Evolutionary conservation across 92 coral and sea anemone species (phyloP).

Genomic region (Parazoanthus atlanticus): DNA sequence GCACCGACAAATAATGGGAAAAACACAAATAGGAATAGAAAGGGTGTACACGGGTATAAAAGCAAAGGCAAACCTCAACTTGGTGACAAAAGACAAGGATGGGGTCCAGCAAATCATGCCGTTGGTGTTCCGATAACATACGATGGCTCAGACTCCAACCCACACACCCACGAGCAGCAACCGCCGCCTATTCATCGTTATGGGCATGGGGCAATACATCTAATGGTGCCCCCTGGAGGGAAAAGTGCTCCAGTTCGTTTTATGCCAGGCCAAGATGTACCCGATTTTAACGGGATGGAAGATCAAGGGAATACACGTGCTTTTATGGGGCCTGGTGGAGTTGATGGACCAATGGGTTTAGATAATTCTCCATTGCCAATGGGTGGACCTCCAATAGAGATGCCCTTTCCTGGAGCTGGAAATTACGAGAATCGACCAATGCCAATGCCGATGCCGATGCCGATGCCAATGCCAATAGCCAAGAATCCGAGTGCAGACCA

Average conservation of each 20-base stretch:
- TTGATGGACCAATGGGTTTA: constrained; percentile 22
- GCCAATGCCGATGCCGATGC: constrained; percentile 16
- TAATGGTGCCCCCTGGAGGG: constrained; percentile 40
- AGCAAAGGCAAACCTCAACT: constrained; percentile 32
- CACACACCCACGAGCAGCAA: constrained; percentile 15
- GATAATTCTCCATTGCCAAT: constrained; percentile 20
- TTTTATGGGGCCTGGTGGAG: constrained; percentile 8
- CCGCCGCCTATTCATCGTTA: constrained; percentile 38
- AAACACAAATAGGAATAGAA: background rate
- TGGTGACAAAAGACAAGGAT: constrained; percentile 55
- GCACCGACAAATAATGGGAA: background rate
- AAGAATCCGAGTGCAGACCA: background rate
- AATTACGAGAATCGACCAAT: background rate
- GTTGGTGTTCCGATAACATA: constrained; percentile 55
- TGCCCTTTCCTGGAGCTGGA: constrained; percentile 23
- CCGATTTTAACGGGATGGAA: constrained; percentile 31
- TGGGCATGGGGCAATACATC: constrained; percentile 30
- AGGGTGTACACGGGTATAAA: background rate
- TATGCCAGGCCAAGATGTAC: constrained; percentile 22
- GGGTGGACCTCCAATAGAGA: constrained; percentile 23
- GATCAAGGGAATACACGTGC: constrained; percentile 33
- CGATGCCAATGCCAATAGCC: constrained; percentile 19
- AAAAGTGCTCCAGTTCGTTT: constrained; percentile 44
- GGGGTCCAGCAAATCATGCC: constrained; percentile 30
- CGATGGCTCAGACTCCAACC: constrained; percentile 42